phyloP scores from a whole-genome alignment of 2,888 invertebrate species.

The Cheilosia soror region DNA sequence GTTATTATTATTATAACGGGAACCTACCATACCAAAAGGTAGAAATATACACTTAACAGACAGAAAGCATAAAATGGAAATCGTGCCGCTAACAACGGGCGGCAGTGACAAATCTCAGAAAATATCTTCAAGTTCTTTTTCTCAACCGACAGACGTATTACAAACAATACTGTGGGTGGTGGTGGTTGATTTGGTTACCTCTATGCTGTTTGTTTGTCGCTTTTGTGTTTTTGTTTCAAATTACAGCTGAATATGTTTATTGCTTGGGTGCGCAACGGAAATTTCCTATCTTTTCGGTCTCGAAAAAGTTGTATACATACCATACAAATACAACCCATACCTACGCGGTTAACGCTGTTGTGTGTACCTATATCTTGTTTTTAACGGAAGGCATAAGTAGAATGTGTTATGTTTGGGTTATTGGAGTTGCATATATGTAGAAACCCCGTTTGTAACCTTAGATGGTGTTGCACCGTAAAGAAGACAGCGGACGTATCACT shows the following conservation, averaged over 20 bases:
- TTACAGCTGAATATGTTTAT: conserved; percentile 20
- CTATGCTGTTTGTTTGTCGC: conserved; percentile 30
- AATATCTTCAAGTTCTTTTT: conserved; percentile 55
- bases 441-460: no score
- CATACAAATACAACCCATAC: no score
- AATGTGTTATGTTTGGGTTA: no score
- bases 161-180: conserved; percentile 51
- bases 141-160: not conserved
- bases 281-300: conserved; percentile 31
- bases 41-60: conserved; percentile 50
- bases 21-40: conserved; percentile 49
- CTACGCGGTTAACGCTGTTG: no score
- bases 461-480: no score
- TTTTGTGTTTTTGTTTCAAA: conserved; percentile 31
- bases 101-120: conserved; percentile 47
- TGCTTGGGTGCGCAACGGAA: conserved; percentile 38
- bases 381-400: no score
- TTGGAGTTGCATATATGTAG: no score
- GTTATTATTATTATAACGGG: conserved; percentile 47
- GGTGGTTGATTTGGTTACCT: conserved; percentile 51
- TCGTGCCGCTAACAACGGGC: conserved; percentile 50
- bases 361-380: no score
- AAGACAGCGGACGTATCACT: not conserved
- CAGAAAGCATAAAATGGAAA: conserved; percentile 55
- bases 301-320: not conserved